Base-by-base conservation (phyloP, 2,113 vertebrate genomes). In the Semnopithecus entellus region DNA sequence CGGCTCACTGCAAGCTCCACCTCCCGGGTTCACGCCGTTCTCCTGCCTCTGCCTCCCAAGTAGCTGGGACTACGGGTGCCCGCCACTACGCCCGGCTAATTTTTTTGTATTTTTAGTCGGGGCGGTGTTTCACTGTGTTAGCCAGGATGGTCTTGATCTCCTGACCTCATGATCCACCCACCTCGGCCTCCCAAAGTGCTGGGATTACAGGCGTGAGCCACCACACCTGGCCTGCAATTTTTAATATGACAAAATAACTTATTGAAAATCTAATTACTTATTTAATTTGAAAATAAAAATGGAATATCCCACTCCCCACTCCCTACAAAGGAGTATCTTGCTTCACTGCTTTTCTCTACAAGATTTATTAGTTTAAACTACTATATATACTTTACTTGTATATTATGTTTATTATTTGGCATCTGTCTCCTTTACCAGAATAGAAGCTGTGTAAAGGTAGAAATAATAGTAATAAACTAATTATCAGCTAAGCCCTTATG, bases 221-320 rank as follows among this genome's bases (percentile, higher is more conserved):
- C 48, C 1, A 13, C 48, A 13, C 13, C 48, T 1, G 48, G 13
- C 48, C 48, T 84, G 52, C 8, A 6, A 57, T 76, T 91, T 95
- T 90, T 90, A 79, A 94, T 84, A 55, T 79, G 55, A 78, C 12
- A 12, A 50, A 92, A 90, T 50, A 92, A 88, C 30, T 17, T 48
- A 59, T 0, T 78, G 17, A 78, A 73, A 85, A 82, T 66, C 8
- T 30, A 92, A 55, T 48, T 84, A 88, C 55, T 90, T 73, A 73
- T 35, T 96, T 95, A 88, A 93, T 22, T 76, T 91, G 40, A 66
- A 32, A 91, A 25, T 13, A 79, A 87, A 87, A 84, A 73, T 32
- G 30, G 38, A 18, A 88, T 38, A 30, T 10, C 43, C 6, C 30
- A 18, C 3, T 40, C 25, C 23, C 76, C 32, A 23, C 10, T 52